A percentile compares a stretch with the other conserved stretches of the same genome.
Evolutionary conservation across 2,888 invertebrate species (phyloP).

Genomic region (Nebria brevicollis): DNA sequence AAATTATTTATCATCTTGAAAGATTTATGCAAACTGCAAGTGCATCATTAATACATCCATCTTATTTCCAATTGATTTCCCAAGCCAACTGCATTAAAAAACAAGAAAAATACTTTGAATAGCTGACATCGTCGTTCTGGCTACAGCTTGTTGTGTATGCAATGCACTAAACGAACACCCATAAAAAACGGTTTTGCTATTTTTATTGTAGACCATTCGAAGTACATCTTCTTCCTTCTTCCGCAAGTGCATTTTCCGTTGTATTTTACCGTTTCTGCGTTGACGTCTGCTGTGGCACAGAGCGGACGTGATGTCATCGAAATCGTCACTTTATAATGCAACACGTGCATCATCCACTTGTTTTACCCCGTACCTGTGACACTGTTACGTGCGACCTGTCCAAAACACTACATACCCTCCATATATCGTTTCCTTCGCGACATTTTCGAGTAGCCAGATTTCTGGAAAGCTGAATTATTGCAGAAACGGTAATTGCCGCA

Average conservation of each 20-base stretch:
- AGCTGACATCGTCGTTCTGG: neutral
- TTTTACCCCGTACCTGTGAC: neutral
- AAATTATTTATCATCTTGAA: too few species aligned
- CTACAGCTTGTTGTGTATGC: conserved; percentile 1
- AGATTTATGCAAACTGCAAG: too few species aligned
- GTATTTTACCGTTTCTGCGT: conserved; percentile 4
- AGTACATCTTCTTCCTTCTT: neutral
- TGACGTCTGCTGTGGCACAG: conserved; percentile 5
- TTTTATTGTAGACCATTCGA: conserved; percentile 5
- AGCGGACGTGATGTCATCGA: conserved; percentile 29
- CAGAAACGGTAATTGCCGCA: neutral
- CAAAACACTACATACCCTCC: neutral
- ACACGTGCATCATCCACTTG: conserved; percentile 18
- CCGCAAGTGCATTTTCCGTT: neutral
- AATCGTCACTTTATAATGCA: conserved; percentile 40
- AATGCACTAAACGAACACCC: neutral
- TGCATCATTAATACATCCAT: too few species aligned
- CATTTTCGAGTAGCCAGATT: neutral
- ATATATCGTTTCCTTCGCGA: neutral
- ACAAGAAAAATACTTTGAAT: neutral
- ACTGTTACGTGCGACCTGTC: conserved; percentile 14
- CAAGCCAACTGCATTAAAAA: neutral
- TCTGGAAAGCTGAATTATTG: neutral
- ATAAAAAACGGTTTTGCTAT: neutral
- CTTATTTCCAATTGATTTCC: too few species aligned